Evolutionary conservation across 2,888 invertebrate species (phyloP).

Genomic region (Ectropis crepuscularia): DNA sequence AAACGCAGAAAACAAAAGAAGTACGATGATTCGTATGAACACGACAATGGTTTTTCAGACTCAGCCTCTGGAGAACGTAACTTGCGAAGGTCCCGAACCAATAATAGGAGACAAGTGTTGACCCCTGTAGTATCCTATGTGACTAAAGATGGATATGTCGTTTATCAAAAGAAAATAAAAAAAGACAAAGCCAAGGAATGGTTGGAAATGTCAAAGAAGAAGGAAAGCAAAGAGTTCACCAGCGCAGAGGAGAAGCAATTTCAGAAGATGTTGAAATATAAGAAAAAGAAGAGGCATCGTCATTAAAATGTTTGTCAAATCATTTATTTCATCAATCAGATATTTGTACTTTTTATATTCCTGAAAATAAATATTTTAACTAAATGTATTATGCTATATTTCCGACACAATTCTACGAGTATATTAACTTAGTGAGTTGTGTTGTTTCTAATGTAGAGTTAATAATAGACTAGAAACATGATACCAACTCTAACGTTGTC

Average conservation of each 20-base stretch:
- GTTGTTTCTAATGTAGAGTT: background rate
- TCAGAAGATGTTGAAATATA: constrained; percentile 31
- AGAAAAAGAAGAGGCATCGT: constrained; percentile 24
- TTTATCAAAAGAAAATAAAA: constrained; percentile 74
- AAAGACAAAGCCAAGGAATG: constrained; percentile 71
- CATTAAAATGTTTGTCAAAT: constrained; percentile 5
- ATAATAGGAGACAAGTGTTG: constrained; percentile 55
- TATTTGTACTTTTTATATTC: constrained; percentile 11
- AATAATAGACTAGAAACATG: no score
- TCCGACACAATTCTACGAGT: background rate
- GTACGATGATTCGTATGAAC: constrained; percentile 27
- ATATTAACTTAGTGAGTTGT: background rate
- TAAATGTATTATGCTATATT: background rate
- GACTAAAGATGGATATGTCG: constrained; percentile 70
- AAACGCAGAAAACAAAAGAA: constrained; percentile 42
- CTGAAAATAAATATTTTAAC: background rate
- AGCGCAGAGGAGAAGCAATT: constrained; percentile 29
- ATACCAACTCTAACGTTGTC: no score
- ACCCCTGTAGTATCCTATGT: constrained; percentile 76
- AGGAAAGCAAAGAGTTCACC: constrained; percentile 21
- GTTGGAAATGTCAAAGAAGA: constrained; percentile 50
- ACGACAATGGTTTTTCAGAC: constrained; percentile 31
- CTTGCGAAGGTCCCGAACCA: constrained; percentile 31
- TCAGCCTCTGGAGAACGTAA: constrained; percentile 44
- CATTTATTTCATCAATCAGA: background rate